These are phyloP conservation scores for Dicycla oo DNA, from an alignment of 2,888 invertebrate genomes.

Conservation along the genomic window DNA sequence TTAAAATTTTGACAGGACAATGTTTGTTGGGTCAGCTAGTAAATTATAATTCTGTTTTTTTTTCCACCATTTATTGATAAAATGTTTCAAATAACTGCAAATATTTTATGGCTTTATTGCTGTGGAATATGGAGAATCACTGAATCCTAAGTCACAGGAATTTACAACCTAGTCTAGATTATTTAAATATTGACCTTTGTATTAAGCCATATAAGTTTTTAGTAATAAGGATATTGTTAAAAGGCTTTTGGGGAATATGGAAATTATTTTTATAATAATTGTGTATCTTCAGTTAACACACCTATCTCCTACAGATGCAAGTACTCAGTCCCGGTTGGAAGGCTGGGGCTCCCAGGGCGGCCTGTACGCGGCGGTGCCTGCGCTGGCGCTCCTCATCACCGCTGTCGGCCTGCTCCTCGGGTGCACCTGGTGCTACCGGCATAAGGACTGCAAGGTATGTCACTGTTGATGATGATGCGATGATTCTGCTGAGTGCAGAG, in stretches of 20 bases:
- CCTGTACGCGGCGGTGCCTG: constrained; percentile 81
- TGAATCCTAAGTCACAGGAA: neutral
- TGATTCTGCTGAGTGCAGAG: neutral
- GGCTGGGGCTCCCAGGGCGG: constrained; percentile 78
- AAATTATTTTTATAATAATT: neutral
- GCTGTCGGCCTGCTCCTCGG: constrained; percentile 84
- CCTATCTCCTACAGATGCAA: constrained; percentile 71
- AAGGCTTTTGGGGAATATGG: neutral
- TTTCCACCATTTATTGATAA: neutral
- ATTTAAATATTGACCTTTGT: neutral
- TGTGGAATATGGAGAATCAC: neutral
- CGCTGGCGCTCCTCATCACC: constrained; percentile 85
- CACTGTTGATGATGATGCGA: neutral
- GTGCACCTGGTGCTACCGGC: constrained; percentile 88
- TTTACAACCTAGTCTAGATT: neutral
- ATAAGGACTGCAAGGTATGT: constrained; percentile 87
- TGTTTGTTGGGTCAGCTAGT: too few species aligned
- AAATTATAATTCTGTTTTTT: neutral
- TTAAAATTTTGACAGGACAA: too few species aligned
- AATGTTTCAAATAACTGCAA: neutral
- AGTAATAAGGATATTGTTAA: neutral
- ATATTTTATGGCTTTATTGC: neutral
- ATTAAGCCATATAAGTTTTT: too few species aligned
- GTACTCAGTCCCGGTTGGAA: constrained; percentile 62
- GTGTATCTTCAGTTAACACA: neutral